Evolutionary conservation across 2,113 vertebrate genomes (phyloP).

Genomic region (Sminthopsis crassicaudata): DNA sequence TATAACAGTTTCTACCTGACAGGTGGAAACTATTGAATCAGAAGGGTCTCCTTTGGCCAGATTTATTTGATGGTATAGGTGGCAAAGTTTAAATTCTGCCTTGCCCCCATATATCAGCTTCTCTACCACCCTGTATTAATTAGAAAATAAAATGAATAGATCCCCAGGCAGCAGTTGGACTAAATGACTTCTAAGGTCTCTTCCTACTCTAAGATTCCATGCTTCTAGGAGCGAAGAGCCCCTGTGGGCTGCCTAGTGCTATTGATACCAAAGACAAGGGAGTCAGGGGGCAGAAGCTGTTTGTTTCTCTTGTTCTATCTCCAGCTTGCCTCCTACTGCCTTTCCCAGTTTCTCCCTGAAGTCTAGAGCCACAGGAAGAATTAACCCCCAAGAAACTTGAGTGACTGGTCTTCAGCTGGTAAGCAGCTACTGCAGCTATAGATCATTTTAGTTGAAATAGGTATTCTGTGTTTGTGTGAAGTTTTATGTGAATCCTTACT

Average conservation of each 20-base stretch:
- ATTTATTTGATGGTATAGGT: conserved; percentile 51
- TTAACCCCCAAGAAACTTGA: background rate
- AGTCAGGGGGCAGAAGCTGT: background rate
- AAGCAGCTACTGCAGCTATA: background rate
- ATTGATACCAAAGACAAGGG: background rate
- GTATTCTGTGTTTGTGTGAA: background rate
- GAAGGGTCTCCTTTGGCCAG: conserved; percentile 67
- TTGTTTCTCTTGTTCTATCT: background rate
- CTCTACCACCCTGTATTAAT: background rate
- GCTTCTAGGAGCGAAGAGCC: background rate
- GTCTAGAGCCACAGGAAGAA: background rate
- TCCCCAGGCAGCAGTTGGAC: conserved; percentile 2
- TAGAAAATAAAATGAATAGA: conserved; percentile 7
- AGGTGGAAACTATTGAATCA: conserved; percentile 77
- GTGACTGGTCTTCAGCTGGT: background rate
- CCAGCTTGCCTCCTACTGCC: background rate
- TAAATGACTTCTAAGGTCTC: conserved; percentile 2
- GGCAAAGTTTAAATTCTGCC: conserved; percentile 2
- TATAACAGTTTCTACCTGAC: conserved; percentile 61
- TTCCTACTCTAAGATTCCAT: conserved; percentile 2
- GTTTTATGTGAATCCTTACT: background rate
- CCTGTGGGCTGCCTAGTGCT: background rate
- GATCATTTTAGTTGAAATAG: background rate
- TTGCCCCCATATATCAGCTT: background rate
- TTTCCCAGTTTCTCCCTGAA: background rate